phyloP scores from a whole-genome alignment of 2,113 vertebrate genomes.

The zebrafish (Danio rerio) region DNA sequence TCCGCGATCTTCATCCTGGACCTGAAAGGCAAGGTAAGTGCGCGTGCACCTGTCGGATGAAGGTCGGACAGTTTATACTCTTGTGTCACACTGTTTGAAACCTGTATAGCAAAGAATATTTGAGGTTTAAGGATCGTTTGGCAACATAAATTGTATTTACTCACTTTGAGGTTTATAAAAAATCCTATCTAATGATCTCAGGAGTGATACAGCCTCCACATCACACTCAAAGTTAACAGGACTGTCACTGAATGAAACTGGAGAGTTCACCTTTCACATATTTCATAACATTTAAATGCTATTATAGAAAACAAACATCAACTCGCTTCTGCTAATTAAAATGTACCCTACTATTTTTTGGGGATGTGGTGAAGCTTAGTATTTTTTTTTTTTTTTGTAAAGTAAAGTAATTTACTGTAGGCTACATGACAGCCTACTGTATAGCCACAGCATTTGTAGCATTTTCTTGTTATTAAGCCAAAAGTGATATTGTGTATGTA shows the following conservation, averaged over 20 bases:
- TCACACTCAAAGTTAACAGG: constrained; percentile 1
- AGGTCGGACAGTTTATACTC: constrained; percentile 1
- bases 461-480: too few relatives aligned
- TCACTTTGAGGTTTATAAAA: neutral
- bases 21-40: constrained; percentile 82
- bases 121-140: neutral
- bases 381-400: too few relatives aligned
- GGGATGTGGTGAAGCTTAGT: too few relatives aligned
- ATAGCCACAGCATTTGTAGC: too few relatives aligned
- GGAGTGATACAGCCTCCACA: neutral
- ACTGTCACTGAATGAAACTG: neutral
- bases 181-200: neutral
- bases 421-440: too few relatives aligned
- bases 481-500: too few relatives aligned
- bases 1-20: constrained; percentile 83
- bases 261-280: neutral
- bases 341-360: too few relatives aligned
- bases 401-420: too few relatives aligned
- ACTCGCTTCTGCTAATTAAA: too few relatives aligned
- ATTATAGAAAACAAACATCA: too few relatives aligned
- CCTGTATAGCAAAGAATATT: neutral
- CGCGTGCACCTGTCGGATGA: constrained; percentile 51
- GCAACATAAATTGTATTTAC: neutral
- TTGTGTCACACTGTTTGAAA: neutral
- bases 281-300: neutral